Evolutionary conservation across 2,888 invertebrate genomes (phyloP).

Genomic region (Hirudinaria manillensis): DNA sequence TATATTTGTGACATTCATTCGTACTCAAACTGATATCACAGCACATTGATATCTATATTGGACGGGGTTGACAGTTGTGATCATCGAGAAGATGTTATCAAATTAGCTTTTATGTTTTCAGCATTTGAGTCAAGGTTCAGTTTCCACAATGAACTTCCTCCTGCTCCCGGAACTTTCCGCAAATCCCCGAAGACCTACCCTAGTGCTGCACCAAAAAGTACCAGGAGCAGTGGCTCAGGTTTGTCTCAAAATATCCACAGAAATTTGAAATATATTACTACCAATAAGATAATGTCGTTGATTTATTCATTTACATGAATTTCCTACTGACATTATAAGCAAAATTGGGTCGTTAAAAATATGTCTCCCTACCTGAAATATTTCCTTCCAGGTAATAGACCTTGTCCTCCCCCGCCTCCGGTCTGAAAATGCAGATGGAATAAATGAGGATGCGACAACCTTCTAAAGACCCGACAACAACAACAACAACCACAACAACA

Average conservation of each 20-base stretch:
- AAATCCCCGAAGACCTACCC: slow-evolving; percentile 23
- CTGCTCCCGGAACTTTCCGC: slow-evolving; percentile 16
- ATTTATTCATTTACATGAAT: no score
- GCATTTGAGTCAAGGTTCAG: slow-evolving; percentile 11
- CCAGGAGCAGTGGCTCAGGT: slow-evolving; percentile 2
- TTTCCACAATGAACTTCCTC: slow-evolving; percentile 20
- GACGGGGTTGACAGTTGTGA: no score
- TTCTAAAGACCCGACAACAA: no score
- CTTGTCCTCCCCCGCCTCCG: slow-evolving; percentile 25
- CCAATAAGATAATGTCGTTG: not conserved
- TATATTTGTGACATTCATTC: not conserved
- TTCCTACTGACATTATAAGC: no score
- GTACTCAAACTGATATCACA: not conserved
- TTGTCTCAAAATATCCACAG: not conserved
- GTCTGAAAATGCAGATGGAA: not conserved
- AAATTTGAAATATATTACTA: not conserved
- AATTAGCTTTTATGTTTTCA: slow-evolving; percentile 15
- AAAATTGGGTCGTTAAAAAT: no score
- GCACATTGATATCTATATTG: no score
- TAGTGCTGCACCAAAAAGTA: slow-evolving; percentile 8
- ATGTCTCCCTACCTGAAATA: not conserved
- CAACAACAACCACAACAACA: no score
- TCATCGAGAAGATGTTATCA: no score
- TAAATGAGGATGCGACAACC: not conserved
- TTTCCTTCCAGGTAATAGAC: slow-evolving; percentile 21